phyloP scores from a whole-genome alignment of 2,797 vertebrate genomes.

The Sternarchorhynchus goeldii region DNA sequence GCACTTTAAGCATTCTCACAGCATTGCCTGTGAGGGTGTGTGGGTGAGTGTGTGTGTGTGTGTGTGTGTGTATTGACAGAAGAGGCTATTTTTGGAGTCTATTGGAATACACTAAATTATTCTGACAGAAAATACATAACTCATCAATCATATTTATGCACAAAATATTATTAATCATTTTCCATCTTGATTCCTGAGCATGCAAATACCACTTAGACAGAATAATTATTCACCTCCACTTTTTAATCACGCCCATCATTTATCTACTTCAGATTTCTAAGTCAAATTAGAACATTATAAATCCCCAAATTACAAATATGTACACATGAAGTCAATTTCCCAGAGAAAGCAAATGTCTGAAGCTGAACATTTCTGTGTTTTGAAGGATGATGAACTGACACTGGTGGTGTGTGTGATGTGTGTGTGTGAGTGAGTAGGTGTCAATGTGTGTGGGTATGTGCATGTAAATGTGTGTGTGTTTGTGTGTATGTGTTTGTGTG shows the following conservation, averaged over 20 bases:
- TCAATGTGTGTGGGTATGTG: conserved; percentile 1
- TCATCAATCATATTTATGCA: conserved; percentile 53
- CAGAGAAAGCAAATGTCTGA: too few relatives aligned
- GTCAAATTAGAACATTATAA: too few relatives aligned
- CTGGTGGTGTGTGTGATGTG: too few relatives aligned
- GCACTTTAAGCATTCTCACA: neutral
- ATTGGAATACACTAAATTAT: conserved; percentile 56
- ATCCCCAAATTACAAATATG: too few relatives aligned
- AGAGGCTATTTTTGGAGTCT: conserved; percentile 41
- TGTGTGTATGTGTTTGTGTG: too few relatives aligned
- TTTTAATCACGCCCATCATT: conserved; percentile 16
- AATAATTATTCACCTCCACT: conserved; percentile 37
- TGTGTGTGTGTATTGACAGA: conserved; percentile 28
- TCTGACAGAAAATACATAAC: conserved; percentile 45
- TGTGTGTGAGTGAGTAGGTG: neutral
- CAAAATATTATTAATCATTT: conserved; percentile 49
- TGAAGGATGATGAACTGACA: too few relatives aligned
- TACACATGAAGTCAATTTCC: too few relatives aligned
- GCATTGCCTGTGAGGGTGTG: neutral
- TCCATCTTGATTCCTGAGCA: conserved; percentile 31
- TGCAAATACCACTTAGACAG: conserved; percentile 33
- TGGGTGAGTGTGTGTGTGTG: neutral
- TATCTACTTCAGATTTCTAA: conserved; percentile 2
- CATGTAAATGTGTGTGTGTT: too few relatives aligned
- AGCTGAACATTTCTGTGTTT: too few relatives aligned